Percentiles rank a stretch among this genome's conserved stretches.
These are phyloP conservation scores for Odontesthes bonariensis DNA, from an alignment of 2,113 vertebrate genomes.

Conservation along the genomic window DNA sequence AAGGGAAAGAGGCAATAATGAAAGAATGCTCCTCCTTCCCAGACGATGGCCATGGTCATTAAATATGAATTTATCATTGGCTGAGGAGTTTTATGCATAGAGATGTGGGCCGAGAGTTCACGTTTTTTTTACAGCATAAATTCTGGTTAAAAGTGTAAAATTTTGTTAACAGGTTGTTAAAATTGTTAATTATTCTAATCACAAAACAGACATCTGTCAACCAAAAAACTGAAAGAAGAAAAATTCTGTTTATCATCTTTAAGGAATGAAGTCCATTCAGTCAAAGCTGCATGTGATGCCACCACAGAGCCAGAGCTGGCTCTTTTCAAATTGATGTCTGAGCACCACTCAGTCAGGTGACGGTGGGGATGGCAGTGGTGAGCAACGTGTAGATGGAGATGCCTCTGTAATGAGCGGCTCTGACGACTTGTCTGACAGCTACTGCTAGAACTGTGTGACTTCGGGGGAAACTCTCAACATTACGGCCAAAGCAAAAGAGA, in stretches of 20 bases:
- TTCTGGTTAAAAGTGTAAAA: constrained; percentile 53
- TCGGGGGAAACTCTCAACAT: not conserved
- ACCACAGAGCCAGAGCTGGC: constrained; percentile 11
- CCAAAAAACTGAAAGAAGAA: not conserved
- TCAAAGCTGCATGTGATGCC: constrained; percentile 27
- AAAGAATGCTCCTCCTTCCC: constrained; percentile 79
- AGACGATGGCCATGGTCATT: constrained; percentile 76
- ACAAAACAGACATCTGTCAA: not conserved
- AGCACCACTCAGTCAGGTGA: constrained; percentile 48
- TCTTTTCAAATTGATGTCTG: constrained; percentile 34
- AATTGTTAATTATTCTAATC: not conserved
- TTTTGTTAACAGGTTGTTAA: constrained; percentile 28
- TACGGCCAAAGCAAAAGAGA: constrained; percentile 25
- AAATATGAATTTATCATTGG: constrained; percentile 75
- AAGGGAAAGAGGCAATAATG: constrained; percentile 83
- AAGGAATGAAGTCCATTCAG: not conserved
- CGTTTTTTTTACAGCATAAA: constrained; percentile 52
- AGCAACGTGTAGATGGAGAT: constrained; percentile 38
- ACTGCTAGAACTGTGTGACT: constrained; percentile 39
- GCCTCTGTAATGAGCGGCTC: constrained; percentile 67
- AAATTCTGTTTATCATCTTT: constrained; percentile 3
- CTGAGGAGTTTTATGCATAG: constrained; percentile 73
- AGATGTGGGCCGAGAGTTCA: constrained; percentile 52
- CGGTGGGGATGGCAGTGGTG: constrained; percentile 31
- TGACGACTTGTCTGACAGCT: constrained; percentile 66